A percentile compares a stretch with the other conserved stretches of the same genome.
Conservation (phyloP, 2,888 invertebrate genomes). For the Phyto melanocephala region DNA sequence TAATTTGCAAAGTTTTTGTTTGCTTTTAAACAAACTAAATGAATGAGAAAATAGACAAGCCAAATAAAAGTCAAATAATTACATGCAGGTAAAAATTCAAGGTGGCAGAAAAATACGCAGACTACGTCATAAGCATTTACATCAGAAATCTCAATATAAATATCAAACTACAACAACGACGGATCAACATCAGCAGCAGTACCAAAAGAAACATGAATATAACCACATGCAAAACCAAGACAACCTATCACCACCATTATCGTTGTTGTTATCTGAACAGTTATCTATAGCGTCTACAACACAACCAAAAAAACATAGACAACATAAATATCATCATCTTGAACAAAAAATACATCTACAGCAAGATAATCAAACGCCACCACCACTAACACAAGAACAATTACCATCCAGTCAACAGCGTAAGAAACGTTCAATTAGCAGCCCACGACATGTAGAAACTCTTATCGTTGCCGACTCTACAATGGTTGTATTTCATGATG, state of each 20-base stretch:
- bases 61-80: constrained; percentile 19
- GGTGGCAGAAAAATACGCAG: constrained; percentile 77
- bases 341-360: constrained; percentile 35
- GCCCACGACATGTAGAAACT: constrained; percentile 89
- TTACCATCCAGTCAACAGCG: constrained; percentile 67
- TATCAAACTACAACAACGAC: constrained; percentile 65
- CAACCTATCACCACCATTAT: constrained; percentile 46
- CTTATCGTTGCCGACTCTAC: constrained; percentile 92
- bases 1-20: background rate
- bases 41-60: constrained; percentile 12
- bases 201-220: constrained; percentile 48
- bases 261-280: constrained; percentile 39
- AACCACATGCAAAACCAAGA: constrained; percentile 60
- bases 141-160: constrained; percentile 64
- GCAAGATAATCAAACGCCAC: constrained; percentile 27
- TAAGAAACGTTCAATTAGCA: constrained; percentile 84
- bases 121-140: constrained; percentile 74
- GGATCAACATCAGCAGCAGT: constrained; percentile 53
- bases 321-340: constrained; percentile 21
- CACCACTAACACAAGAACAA: constrained; percentile 27
- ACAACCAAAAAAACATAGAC: constrained; percentile 44
- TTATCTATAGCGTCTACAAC: constrained; percentile 44
- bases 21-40: constrained; percentile 12
- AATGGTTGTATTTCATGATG: constrained; percentile 93
- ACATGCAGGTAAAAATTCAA: constrained; percentile 77